These are phyloP conservation scores for Autographa gamma DNA, from an alignment of 2,888 invertebrate species.

Conservation along the genomic window DNA sequence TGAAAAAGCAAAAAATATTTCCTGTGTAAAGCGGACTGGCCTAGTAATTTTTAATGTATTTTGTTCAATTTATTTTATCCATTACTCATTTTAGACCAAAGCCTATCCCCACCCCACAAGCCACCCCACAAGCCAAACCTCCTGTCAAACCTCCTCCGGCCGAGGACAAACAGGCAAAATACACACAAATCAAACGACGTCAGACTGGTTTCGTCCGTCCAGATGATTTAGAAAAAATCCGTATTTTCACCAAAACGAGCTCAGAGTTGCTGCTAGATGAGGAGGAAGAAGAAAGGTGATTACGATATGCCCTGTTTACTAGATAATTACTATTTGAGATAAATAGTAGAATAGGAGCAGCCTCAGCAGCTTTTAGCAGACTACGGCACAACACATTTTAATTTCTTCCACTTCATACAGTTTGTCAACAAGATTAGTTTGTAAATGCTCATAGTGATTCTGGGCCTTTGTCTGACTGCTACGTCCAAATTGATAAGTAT, in stretches of 20 bases:
- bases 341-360: slow-evolving; percentile 4
- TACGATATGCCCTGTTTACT: not conserved
- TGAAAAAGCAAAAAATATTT: not conserved
- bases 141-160: not conserved
- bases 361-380: not conserved
- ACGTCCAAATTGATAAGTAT: slow-evolving; percentile 1
- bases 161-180: not conserved
- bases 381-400: not conserved
- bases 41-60: not conserved
- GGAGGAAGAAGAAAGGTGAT: slow-evolving; percentile 12
- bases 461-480: not conserved
- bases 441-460: not conserved
- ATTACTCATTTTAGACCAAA: slow-evolving; percentile 35
- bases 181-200: slow-evolving; percentile 3
- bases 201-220: slow-evolving; percentile 11
- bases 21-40: not conserved
- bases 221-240: slow-evolving; percentile 15
- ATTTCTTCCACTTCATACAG: not conserved
- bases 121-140: too few relatives aligned
- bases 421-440: slow-evolving; percentile 1
- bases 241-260: not conserved
- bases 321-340: slow-evolving; percentile 2
- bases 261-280: slow-evolving; percentile 11
- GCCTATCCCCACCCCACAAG: slow-evolving; percentile 10
- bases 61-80: not conserved